Evolutionary conservation across 2,113 vertebrate species (phyloP), one percentile per base, ranked within the genome.

Genomic region (Sapayoa aenigma): DNA sequence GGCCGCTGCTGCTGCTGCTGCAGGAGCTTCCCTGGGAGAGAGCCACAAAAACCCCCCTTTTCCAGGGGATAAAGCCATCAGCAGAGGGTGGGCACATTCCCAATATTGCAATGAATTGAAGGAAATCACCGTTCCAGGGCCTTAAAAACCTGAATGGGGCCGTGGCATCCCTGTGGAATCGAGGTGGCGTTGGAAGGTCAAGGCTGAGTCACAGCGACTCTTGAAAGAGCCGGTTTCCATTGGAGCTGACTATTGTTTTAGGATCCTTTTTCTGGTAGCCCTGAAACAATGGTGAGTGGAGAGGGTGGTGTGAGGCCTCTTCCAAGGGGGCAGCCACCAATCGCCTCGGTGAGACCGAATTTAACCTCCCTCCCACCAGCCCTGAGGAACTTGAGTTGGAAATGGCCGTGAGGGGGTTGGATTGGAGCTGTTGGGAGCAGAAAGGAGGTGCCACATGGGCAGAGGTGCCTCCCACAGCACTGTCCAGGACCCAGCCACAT

Each of bases 111-210:
- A 58, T 81, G 85, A 94, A 91, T 94, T 69, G 78, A 20, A 89
- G 93, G 93, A 95, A 95, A 89, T 71, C 52, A 1, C 50, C 65
- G 4, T 71, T 53, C 14, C 81, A 87, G 77, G 2, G 31, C 65
- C 3, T 37, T 14, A 31, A 66, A 91, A 91, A 46, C 11, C 88
- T 58, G 81, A 91, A 84, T 63, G 95, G 92, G 88, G 82, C 72
- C 53, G 6, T 2, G 69, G 89, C 50, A 24, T 85, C 86, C 89
- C 28, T 2, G 46, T 15, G 60, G 9, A 20, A 30, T 46, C 24
- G 66, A 13, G 17, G 60, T 6, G 28, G 6, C 6, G 42, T 9
- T 9, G 46, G 41, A 30, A 62, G 94, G 90, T 87, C 90, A 71
- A 18, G 87, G 84, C 84, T 74, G 92, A 91, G 90, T 23, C 92